These are phyloP conservation scores for Drosophila peninsularis DNA, from an alignment of 2,888 invertebrate species.

Conservation along the genomic window DNA sequence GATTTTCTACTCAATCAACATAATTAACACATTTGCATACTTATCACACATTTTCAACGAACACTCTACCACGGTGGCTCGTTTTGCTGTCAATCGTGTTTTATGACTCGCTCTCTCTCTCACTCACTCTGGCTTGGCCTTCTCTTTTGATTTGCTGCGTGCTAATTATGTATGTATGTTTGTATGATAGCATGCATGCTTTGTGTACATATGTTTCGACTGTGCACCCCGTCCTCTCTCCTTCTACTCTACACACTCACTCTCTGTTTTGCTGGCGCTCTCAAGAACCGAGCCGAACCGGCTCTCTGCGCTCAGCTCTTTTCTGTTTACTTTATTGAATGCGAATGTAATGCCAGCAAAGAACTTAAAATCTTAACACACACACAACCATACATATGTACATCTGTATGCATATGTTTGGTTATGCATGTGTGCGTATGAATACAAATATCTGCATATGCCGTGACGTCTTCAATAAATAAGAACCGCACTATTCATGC, in stretches of 20 bases:
- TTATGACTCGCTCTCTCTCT: constrained; percentile 14
- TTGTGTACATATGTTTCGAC: constrained; percentile 12
- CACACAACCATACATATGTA: too few relatives aligned
- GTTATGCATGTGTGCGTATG: not conserved
- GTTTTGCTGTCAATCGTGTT: constrained; percentile 39
- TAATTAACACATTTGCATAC: constrained; percentile 23
- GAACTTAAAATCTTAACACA: not conserved
- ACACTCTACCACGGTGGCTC: constrained; percentile 43
- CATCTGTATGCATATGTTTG: not conserved
- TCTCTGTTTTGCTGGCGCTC: not conserved
- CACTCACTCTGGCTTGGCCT: constrained; percentile 32
- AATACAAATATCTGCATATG: constrained; percentile 4
- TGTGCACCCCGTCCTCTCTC: constrained; percentile 27
- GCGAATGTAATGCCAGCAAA: constrained; percentile 29
- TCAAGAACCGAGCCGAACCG: not conserved
- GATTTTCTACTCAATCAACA: not conserved
- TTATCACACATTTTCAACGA: not conserved
- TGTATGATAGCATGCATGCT: constrained; percentile 14
- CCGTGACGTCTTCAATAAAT: constrained; percentile 48
- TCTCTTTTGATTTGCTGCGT: constrained; percentile 43
- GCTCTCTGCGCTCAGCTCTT: constrained; percentile 17
- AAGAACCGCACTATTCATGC: constrained; percentile 25
- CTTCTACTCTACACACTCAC: too few relatives aligned
- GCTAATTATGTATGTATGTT: constrained; percentile 54
- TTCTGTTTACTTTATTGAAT: constrained; percentile 34